Evolutionary conservation across 2,888 invertebrate species (phyloP).

Genomic region (Eudemis profundana): DNA sequence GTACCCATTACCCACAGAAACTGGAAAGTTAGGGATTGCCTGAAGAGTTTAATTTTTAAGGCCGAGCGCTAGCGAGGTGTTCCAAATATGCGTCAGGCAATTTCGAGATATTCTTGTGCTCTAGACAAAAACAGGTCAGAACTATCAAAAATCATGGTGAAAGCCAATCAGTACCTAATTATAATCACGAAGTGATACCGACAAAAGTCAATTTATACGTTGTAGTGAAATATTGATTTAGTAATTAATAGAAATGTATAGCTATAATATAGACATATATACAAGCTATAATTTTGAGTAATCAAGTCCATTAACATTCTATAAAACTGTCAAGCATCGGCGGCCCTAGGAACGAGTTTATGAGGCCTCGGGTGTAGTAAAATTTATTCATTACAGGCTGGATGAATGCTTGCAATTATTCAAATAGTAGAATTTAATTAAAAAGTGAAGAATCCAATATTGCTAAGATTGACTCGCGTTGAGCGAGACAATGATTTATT

Average conservation of each 20-base stretch:
- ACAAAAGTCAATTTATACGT: too few species aligned
- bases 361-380: constrained; percentile 17
- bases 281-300: constrained; percentile 18
- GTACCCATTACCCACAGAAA: too few species aligned
- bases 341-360: constrained; percentile 20
- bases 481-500: constrained; percentile 32
- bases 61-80: too few species aligned
- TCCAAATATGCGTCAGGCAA: too few species aligned
- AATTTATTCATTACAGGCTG: constrained; percentile 36
- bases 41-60: too few species aligned
- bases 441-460: constrained; percentile 29
- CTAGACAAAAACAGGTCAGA: too few species aligned
- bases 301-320: constrained; percentile 29
- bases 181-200: too few species aligned
- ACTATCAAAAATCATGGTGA: too few species aligned
- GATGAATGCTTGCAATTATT: constrained; percentile 36
- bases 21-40: too few species aligned
- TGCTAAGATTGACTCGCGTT: constrained; percentile 26
- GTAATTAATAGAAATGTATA: background rate
- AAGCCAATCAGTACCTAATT: too few species aligned
- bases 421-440: constrained; percentile 36
- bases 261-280: background rate
- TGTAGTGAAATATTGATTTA: background rate
- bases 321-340: constrained; percentile 23
- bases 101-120: too few species aligned